These are phyloP conservation scores for Bovichtus diacanthus DNA, from an alignment of 2,797 vertebrate genomes.

Conservation along the genomic window DNA sequence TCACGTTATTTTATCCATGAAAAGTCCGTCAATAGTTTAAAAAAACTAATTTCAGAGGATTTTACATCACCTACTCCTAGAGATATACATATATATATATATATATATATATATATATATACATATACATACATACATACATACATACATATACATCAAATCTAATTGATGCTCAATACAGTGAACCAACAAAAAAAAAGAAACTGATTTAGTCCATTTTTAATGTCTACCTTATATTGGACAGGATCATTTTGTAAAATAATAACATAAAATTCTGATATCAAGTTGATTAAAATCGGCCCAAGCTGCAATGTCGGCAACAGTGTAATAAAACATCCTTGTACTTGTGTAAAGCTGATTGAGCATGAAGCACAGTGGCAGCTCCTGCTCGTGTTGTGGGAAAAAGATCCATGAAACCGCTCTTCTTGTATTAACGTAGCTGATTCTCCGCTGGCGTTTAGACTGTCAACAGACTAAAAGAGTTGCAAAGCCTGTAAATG, in stretches of 20 bases:
- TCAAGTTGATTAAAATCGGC: neutral
- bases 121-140: too few relatives aligned
- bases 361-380: neutral
- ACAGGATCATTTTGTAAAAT: neutral
- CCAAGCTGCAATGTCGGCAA: neutral
- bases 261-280: neutral
- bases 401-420: conserved; percentile 18
- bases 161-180: too few relatives aligned
- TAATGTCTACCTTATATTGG: too few relatives aligned
- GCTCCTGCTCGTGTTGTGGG: conserved; percentile 5
- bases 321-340: neutral
- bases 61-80: too few relatives aligned
- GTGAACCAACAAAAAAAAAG: too few relatives aligned
- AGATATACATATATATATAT: too few relatives aligned
- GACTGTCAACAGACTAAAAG: conserved; percentile 8
- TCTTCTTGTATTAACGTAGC: conserved; percentile 10
- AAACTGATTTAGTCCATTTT: too few relatives aligned
- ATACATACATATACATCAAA: too few relatives aligned
- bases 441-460: conserved; percentile 33
- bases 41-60: too few relatives aligned
- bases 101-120: too few relatives aligned
- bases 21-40: too few relatives aligned
- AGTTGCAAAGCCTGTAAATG: conserved; percentile 19
- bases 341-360: neutral
- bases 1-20: too few relatives aligned